Conservation (phyloP, 2,888 invertebrate species). For the Papilio gigon region DNA sequence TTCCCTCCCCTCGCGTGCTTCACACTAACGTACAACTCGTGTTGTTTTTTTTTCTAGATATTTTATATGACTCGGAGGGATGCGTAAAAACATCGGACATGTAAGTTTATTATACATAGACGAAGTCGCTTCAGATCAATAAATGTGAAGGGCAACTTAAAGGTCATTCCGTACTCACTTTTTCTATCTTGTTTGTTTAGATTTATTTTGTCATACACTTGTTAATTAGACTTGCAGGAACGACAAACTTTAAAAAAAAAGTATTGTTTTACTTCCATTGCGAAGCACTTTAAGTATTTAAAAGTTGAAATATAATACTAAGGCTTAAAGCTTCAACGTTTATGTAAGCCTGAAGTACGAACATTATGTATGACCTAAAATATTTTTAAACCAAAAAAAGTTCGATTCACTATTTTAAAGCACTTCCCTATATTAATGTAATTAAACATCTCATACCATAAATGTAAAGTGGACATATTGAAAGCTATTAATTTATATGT, state of each 20-base stretch:
- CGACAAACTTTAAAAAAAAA: too few species aligned
- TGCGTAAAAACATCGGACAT: neutral
- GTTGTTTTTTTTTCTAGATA: neutral
- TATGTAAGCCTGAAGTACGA: neutral
- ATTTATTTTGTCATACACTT: neutral
- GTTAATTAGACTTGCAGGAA: too few species aligned
- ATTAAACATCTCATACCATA: neutral
- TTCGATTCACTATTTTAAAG: neutral
- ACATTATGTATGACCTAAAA: too few species aligned
- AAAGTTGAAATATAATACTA: neutral
- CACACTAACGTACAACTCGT: slow-evolving; percentile 3
- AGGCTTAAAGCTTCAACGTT: neutral
- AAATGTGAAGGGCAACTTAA: slow-evolving; percentile 4
- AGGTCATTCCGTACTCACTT: neutral
- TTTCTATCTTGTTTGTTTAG: neutral
- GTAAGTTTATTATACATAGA: slow-evolving; percentile 1
- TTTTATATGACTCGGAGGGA: neutral
- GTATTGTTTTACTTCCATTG: neutral
- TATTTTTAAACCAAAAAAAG: neutral
- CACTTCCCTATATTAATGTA: neutral
- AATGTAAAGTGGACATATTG: neutral
- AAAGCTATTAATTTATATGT: slow-evolving; percentile 19
- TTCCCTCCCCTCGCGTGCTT: slow-evolving; percentile 5
- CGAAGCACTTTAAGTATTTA: neutral
- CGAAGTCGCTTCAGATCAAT: neutral